A percentile compares a stretch with the other conserved stretches of the same genome.
Conservation (phyloP, 2,888 invertebrate species). For the Drosophila melanocephala region DNA sequence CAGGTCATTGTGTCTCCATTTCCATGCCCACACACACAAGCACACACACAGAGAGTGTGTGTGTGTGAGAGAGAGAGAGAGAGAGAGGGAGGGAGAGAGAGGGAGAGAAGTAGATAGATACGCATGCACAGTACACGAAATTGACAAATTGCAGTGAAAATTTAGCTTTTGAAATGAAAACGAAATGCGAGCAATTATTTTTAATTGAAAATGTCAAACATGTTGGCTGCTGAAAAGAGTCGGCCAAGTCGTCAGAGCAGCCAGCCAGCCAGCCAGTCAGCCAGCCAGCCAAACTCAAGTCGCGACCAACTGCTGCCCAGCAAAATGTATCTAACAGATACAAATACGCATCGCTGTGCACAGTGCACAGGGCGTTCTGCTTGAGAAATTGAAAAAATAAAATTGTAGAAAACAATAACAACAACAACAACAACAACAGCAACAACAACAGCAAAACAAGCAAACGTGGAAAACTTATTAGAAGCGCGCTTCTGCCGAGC, state of each 20-base stretch:
- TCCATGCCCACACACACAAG: conserved; percentile 31
- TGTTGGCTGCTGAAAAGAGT: conserved; percentile 65
- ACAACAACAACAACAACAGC: neutral
- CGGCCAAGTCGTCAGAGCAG: conserved; percentile 59
- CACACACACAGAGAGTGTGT: conserved; percentile 15
- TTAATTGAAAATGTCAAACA: conserved; percentile 82
- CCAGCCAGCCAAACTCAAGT: conserved; percentile 15
- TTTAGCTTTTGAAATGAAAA: conserved; percentile 66
- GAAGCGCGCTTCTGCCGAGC: conserved; percentile 21
- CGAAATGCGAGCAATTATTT: conserved; percentile 80
- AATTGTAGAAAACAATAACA: neutral
- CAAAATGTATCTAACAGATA: conserved; percentile 35
- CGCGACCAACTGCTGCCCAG: conserved; percentile 17
- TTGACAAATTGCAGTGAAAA: conserved; percentile 76
- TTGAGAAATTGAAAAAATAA: conserved; percentile 32
- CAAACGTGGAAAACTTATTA: conserved; percentile 59
- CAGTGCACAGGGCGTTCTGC: conserved; percentile 30
- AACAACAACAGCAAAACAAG: neutral
- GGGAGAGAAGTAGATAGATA: conserved; percentile 19
- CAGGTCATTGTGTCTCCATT: conserved; percentile 51
- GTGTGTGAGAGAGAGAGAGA: neutral
- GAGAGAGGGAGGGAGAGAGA: conserved; percentile 6
- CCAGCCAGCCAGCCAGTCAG: conserved; percentile 36
- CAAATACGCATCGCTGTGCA: conserved; percentile 16
- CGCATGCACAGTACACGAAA: conserved; percentile 55